These are phyloP conservation scores for Urocitellus parryii DNA, from an alignment of 2,113 vertebrate species.

Conservation along the genomic window DNA sequence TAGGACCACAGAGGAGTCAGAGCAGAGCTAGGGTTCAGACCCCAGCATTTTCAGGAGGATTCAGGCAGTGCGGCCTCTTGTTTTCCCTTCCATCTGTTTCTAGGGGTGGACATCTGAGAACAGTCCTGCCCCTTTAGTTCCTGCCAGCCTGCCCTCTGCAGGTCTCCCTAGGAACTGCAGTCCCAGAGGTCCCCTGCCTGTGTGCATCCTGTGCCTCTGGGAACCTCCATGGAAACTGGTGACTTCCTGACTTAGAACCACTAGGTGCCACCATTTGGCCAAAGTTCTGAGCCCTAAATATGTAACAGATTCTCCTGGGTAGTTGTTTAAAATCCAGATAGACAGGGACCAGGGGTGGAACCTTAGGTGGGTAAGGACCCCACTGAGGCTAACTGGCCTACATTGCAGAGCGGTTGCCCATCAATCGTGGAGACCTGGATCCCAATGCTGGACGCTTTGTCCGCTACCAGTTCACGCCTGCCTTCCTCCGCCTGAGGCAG, in stretches of 20 bases:
- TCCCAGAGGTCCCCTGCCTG: neutral
- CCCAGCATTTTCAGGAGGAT: neutral
- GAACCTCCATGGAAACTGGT: neutral
- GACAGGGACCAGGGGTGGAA: neutral
- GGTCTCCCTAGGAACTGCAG: constrained; percentile 16
- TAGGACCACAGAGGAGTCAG: neutral
- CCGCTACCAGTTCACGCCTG: constrained; percentile 98
- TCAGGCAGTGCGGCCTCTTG: neutral
- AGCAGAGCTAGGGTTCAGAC: neutral
- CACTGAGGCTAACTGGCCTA: constrained; percentile 66
- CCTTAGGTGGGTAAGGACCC: constrained; percentile 24
- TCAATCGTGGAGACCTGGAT: constrained; percentile 92
- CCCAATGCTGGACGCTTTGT: constrained; percentile 97
- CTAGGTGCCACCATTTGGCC: neutral
- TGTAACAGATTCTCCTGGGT: neutral
- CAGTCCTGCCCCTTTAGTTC: neutral
- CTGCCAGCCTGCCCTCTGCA: constrained; percentile 55
- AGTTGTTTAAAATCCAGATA: neutral
- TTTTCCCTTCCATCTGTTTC: neutral
- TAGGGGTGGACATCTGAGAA: constrained; percentile 41
- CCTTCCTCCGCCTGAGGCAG: constrained; percentile 96
- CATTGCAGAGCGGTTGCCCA: constrained; percentile 89
- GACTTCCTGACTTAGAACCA: neutral
- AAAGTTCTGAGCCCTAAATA: neutral
- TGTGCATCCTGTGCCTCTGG: neutral